A percentile compares a stretch with the other conserved stretches of the same genome.
Conservation (phyloP, 2,113 vertebrate genomes). For the Gila orcuttii region DNA sequence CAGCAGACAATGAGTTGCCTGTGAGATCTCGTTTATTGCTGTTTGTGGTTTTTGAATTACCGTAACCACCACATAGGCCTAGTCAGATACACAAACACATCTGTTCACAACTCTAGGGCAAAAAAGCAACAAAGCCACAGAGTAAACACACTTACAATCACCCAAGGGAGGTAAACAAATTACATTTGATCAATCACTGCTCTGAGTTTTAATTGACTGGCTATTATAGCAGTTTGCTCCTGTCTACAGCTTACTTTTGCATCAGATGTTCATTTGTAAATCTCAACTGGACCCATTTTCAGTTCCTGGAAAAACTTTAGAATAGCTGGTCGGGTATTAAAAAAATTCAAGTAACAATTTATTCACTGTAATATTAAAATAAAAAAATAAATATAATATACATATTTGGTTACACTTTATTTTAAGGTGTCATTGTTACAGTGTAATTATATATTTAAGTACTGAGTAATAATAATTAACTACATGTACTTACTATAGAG, state of each 20-base stretch:
- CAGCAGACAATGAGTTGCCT: conserved; percentile 21
- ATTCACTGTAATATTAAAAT: neutral
- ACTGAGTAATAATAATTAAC: too few species aligned
- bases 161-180: conserved; percentile 19
- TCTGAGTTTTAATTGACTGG: conserved; percentile 18
- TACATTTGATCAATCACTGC: conserved; percentile 50
- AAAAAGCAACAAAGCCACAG: conserved; percentile 32
- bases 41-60: conserved; percentile 32
- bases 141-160: conserved; percentile 11
- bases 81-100: conserved; percentile 33
- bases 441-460: too few species aligned
- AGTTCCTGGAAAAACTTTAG: neutral
- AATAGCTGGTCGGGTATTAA: neutral
- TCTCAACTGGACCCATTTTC: neutral
- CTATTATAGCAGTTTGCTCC: neutral
- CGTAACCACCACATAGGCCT: neutral
- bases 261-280: neutral
- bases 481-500: too few species aligned
- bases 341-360: neutral
- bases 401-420: too few species aligned
- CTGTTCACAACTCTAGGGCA: conserved; percentile 17
- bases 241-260: neutral
- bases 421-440: too few species aligned
- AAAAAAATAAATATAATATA: too few species aligned
- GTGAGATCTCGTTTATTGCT: conserved; percentile 5